Base-by-base conservation (phyloP, 2,113 vertebrate genomes). In the Gadus chalcogrammus region DNA sequence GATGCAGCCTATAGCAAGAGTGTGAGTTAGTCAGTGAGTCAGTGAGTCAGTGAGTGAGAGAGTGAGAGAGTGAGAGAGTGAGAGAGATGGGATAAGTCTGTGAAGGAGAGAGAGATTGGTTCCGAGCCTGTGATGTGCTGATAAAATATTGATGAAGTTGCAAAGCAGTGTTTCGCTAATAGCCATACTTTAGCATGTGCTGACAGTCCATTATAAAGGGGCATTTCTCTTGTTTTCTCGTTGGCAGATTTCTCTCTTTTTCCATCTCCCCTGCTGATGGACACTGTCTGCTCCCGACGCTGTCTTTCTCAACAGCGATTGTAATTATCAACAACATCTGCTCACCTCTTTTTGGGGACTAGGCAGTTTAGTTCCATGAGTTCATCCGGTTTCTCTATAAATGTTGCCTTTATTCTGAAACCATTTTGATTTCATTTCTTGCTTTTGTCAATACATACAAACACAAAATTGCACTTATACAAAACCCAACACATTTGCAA, bases 101-200 rank as follows among this genome's bases (percentile, higher is more conserved):
- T 71, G 70, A 67, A 71, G 61, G n/a, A 24, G 68, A 70, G 48
- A 52, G 72, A 79, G 68, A 42, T 15, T 64, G 62, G 48, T 64
- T 62, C 78, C 8, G 74, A 82, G 77, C 24, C 64, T 70, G 77
- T 78, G 79, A 84, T 84, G 71, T 60, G 65, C 72, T 70, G 27
- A 13, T 90, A 76, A 88, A 90, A 88, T 84, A 90, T 89, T 84
- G 84, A 91, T 89, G 85, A 88, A 79, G 80, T 79, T 84, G 80
- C 79, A 81, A 81, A 85, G 82, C 82, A 75, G 76, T 80, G 82
- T 75, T 86, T 76, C 13, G 28, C 76, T 88, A 88, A 91, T 84
- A 83, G 81, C 79, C 74, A 73, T 74, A 76, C 71, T 80, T 84
- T 82, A 87, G 65, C 75, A 73, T 84, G 82, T 78, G 78, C 84